phyloP scores from a whole-genome alignment of 2,113 vertebrate species.

The Irena cyanogastra region DNA sequence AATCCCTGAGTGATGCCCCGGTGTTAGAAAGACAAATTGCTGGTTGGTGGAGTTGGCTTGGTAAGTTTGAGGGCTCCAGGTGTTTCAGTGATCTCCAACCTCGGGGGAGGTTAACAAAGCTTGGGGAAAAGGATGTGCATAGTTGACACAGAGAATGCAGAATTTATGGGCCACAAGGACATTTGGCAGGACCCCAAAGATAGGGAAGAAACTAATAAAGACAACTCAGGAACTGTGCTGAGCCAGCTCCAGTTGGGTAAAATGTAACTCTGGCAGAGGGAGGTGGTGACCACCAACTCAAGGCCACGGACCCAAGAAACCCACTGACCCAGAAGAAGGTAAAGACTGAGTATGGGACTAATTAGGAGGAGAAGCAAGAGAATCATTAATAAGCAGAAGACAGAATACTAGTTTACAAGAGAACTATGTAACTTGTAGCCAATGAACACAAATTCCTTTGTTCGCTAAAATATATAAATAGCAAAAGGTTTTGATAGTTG shows the following conservation, averaged over 20 bases:
- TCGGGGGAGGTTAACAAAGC: background rate
- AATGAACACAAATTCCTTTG: background rate
- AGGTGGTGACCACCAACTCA: background rate
- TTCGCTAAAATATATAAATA: background rate
- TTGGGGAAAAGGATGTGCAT: background rate
- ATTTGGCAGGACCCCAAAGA: background rate
- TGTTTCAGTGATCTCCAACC: background rate
- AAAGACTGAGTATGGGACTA: background rate
- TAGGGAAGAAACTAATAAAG: background rate
- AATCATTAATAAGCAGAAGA: background rate
- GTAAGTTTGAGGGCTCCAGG: background rate
- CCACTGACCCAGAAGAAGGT: background rate
- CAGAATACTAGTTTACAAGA: background rate
- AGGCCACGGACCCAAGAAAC: rapidly evolving
- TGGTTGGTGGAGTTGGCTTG: background rate
- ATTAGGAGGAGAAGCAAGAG: background rate
- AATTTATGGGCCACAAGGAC: background rate
- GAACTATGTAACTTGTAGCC: background rate
- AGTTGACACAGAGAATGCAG: background rate
- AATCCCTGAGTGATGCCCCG: background rate
- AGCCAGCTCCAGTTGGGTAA: background rate
- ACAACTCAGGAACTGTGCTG: background rate
- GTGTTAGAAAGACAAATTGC: background rate
- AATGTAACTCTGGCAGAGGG: background rate
- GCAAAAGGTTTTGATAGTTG: background rate